A percentile compares a stretch with the other conserved stretches of the same genome.
Evolutionary conservation across 92 coral and sea anemone genomes (phyloP).

Genomic region (Parazoanthus swiftii): DNA sequence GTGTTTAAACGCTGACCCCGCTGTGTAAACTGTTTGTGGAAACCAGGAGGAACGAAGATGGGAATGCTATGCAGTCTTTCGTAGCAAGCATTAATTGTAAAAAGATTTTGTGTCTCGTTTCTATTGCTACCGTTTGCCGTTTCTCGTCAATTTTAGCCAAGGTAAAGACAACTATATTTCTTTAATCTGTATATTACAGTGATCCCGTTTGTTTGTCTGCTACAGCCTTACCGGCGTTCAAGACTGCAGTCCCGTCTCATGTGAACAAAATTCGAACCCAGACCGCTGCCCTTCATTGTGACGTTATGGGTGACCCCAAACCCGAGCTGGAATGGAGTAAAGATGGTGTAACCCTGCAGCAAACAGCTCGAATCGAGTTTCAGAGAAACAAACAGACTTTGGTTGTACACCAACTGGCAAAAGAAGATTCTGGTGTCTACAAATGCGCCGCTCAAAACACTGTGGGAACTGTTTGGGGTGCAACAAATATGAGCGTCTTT

Average conservation of each 20-base stretch:
- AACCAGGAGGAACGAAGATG: too few relatives aligned
- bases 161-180: not conserved
- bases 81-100: too few relatives aligned
- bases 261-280: slow-evolving; percentile 15
- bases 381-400: slow-evolving; percentile 44
- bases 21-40: too few relatives aligned
- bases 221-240: not conserved
- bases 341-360: slow-evolving; percentile 29
- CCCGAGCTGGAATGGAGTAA: slow-evolving; percentile 59
- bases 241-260: not conserved
- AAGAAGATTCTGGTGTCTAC: slow-evolving; percentile 50
- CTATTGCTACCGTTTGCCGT: too few relatives aligned
- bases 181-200: too few relatives aligned
- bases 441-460: slow-evolving; percentile 37
- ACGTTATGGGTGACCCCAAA: slow-evolving; percentile 61
- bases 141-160: too few relatives aligned
- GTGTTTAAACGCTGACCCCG: too few relatives aligned
- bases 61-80: too few relatives aligned
- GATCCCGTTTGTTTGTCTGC: not conserved
- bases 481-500: slow-evolving; percentile 30
- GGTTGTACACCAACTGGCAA: slow-evolving; percentile 27
- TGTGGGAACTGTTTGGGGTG: slow-evolving; percentile 24
- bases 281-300: slow-evolving; percentile 56
- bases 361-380: slow-evolving; percentile 47
- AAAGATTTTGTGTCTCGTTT: too few relatives aligned